Evolutionary conservation across 1,140 invertebrate species (phyloP).

Genomic region (Archivesica marissinica): DNA sequence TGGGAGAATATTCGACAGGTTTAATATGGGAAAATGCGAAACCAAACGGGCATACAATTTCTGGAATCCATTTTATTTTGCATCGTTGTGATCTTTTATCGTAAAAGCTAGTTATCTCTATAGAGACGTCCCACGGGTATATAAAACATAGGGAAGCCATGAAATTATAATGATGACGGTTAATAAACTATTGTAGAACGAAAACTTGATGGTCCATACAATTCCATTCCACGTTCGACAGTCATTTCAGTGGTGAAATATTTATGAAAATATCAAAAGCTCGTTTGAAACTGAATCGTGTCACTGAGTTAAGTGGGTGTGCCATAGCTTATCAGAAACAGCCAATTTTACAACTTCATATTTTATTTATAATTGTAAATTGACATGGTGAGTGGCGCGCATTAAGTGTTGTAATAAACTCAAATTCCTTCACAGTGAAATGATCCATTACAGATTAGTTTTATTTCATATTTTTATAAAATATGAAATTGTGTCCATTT

Average conservation of each 20-base stretch:
- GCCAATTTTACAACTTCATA: slow-evolving; percentile 45
- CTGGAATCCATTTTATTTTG: neutral
- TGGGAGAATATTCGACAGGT: too few species aligned
- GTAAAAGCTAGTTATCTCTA: slow-evolving; percentile 14
- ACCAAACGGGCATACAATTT: too few species aligned
- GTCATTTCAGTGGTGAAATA: slow-evolving; percentile 48
- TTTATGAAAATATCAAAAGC: slow-evolving; percentile 40
- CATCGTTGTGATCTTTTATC: neutral
- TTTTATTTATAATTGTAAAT: slow-evolving; percentile 52
- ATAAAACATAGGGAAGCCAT: neutral
- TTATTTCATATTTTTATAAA: too few species aligned
- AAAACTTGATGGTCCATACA: slow-evolving; percentile 20
- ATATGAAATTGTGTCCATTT: too few species aligned
- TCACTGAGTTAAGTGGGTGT: neutral
- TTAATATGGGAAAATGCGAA: too few species aligned
- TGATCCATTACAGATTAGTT: neutral
- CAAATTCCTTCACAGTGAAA: slow-evolving; percentile 7
- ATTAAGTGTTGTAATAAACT: slow-evolving; percentile 7
- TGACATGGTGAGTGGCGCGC: slow-evolving; percentile 12
- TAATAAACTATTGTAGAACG: slow-evolving; percentile 24
- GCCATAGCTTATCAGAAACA: slow-evolving; percentile 22
- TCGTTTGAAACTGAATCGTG: slow-evolving; percentile 29
- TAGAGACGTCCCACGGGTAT: neutral
- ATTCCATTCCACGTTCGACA: neutral
- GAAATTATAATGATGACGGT: slow-evolving; percentile 47